Evolutionary conservation across 2,797 vertebrate genomes (phyloP).

Genomic region (Pelochelys cantorii): DNA sequence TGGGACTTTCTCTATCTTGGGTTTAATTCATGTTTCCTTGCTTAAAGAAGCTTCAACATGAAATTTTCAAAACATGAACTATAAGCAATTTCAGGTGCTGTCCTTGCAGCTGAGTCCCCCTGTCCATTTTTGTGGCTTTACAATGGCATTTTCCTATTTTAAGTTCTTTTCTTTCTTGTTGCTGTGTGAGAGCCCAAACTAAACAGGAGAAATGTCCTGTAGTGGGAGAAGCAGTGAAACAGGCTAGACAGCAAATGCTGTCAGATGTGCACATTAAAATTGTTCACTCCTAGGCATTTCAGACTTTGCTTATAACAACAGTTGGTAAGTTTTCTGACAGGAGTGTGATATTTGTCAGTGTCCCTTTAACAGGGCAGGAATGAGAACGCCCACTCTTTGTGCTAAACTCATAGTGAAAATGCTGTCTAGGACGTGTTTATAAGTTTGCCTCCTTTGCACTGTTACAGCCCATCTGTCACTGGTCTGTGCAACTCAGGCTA

Average conservation of each 20-base stretch:
- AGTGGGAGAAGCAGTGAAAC: background rate
- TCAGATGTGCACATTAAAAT: too few species aligned
- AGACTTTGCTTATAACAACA: background rate
- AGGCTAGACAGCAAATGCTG: fast-evolving
- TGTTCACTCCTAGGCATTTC: fast-evolving
- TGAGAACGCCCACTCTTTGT: slow-evolving; percentile 29
- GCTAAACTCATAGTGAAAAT: slow-evolving; percentile 49
- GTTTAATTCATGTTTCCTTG: background rate
- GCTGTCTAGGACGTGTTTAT: slow-evolving; percentile 32
- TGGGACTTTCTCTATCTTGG: slow-evolving; percentile 25
- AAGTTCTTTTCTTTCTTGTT: background rate
- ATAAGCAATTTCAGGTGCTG: background rate
- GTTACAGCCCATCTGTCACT: background rate
- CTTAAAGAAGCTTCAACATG: background rate
- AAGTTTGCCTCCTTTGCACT: slow-evolving; percentile 7
- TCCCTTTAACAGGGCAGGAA: slow-evolving; percentile 1
- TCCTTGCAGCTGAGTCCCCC: background rate
- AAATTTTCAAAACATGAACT: background rate
- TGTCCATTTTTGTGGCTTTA: background rate
- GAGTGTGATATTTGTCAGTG: background rate
- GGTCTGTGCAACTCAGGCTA: background rate
- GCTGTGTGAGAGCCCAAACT: fast-evolving
- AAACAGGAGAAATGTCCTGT: background rate
- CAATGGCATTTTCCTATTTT: background rate
- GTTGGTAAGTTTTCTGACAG: background rate